These are phyloP conservation scores for Leptogaster cylindrica DNA, from an alignment of 2,888 invertebrate genomes.

Conservation along the genomic window DNA sequence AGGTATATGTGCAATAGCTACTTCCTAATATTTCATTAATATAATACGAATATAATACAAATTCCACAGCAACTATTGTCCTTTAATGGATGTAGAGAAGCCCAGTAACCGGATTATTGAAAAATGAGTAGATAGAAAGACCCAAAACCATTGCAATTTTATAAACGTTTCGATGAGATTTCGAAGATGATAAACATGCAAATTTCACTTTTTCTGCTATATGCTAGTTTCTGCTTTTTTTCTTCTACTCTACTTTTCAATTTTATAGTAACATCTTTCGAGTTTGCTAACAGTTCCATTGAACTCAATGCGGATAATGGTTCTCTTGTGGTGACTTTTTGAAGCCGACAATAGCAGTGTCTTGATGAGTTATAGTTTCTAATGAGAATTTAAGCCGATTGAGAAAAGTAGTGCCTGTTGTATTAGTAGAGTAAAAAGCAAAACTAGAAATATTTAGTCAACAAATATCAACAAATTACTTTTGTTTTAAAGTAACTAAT, in stretches of 20 bases:
- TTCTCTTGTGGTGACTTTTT: background rate
- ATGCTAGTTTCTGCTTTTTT: background rate
- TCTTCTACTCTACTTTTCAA: background rate
- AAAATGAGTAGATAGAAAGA: slow-evolving; percentile 4
- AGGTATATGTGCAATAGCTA: slow-evolving; percentile 15
- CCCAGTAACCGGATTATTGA: slow-evolving; percentile 16
- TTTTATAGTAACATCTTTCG: too few relatives aligned
- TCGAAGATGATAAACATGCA: slow-evolving; percentile 13
- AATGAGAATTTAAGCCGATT: slow-evolving; percentile 14
- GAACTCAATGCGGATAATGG: too few relatives aligned
- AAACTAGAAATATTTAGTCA: slow-evolving; percentile 23
- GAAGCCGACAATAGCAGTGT: slow-evolving; percentile 5
- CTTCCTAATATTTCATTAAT: slow-evolving; percentile 15
- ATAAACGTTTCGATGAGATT: too few relatives aligned
- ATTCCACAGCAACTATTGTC: too few relatives aligned
- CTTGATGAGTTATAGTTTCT: background rate
- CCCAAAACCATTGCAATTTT: slow-evolving; percentile 26
- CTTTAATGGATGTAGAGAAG: background rate
- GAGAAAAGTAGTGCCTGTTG: background rate
- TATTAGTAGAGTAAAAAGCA: slow-evolving; percentile 19
- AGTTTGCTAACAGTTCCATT: too few relatives aligned
- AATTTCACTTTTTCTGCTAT: background rate
- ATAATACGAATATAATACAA: slow-evolving; percentile 4
- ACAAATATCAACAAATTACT: slow-evolving; percentile 8
- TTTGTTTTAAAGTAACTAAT: slow-evolving; percentile 29